phyloP scores from a whole-genome alignment of 92 coral and sea anemone species.

The Meandrina meandrites region DNA sequence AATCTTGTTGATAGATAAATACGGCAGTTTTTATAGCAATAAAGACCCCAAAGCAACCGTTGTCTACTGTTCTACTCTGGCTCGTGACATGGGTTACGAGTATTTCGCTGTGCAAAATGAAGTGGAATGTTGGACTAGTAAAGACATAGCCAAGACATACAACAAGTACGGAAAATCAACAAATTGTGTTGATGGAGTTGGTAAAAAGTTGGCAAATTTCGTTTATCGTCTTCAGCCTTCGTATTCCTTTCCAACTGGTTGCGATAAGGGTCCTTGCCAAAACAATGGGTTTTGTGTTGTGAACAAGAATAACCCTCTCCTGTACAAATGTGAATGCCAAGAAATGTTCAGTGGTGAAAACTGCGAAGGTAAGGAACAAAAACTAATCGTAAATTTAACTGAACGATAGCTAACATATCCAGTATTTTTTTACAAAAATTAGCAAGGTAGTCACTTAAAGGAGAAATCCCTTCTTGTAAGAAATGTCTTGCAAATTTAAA shows the following conservation, averaged over 20 bases:
- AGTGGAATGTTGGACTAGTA: constrained; percentile 17
- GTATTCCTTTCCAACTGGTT: not conserved
- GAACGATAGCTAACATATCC: not conserved
- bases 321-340: constrained; percentile 9
- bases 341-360: constrained; percentile 6
- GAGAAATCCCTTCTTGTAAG: no score
- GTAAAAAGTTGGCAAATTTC: constrained; percentile 4
- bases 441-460: no score
- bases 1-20: not conserved
- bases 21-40: not conserved
- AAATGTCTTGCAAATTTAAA: no score
- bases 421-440: no score
- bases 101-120: constrained; percentile 8
- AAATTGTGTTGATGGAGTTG: constrained; percentile 18
- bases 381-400: not conserved
- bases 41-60: not conserved
- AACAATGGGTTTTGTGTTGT: constrained; percentile 13
- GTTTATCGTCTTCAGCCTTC: constrained; percentile 14
- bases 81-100: constrained; percentile 1
- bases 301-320: not conserved
- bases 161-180: constrained; percentile 17
- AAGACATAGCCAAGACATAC: not conserved
- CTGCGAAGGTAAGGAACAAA: not conserved
- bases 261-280: not conserved
- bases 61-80: constrained; percentile 9